phyloP scores from a whole-genome alignment of 2,888 invertebrate genomes.

The Dasypogon diadema region DNA sequence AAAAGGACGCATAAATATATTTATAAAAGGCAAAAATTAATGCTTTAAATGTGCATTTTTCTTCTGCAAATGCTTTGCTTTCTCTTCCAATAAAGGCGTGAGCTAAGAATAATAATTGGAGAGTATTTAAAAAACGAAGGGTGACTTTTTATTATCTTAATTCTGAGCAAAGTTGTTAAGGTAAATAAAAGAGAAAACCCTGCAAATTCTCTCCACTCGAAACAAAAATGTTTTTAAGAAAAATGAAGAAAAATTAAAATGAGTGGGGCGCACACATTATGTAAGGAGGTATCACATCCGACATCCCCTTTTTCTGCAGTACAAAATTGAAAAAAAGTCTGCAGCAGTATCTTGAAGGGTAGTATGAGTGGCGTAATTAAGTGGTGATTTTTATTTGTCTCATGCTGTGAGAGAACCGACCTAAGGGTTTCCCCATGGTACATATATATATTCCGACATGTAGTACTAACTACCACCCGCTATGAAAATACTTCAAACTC shows the following conservation, averaged over 20 bases:
- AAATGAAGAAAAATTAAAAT: not conserved
- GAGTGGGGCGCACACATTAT: not conserved
- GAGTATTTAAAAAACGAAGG: not conserved
- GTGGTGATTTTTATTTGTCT: slow-evolving; percentile 55
- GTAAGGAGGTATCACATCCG: not conserved
- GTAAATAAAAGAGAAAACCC: not conserved
- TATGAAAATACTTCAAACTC: slow-evolving; percentile 46
- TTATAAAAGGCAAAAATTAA: not conserved
- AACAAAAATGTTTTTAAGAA: not conserved
- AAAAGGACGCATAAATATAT: not conserved
- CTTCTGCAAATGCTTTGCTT: not conserved
- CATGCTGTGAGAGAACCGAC: slow-evolving; percentile 30
- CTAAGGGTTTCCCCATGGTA: not conserved
- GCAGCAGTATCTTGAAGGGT: not conserved
- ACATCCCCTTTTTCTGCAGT: not conserved
- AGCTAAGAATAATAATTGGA: not conserved
- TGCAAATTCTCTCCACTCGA: not conserved
- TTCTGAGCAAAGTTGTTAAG: not conserved
- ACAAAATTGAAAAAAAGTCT: not conserved
- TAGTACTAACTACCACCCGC: slow-evolving; percentile 34
- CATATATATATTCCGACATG: no score
- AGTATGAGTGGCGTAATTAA: slow-evolving; percentile 54
- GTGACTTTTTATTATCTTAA: not conserved
- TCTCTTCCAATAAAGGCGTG: not conserved
- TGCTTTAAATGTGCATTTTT: not conserved